Base-by-base conservation (phyloP, 2,797 vertebrate genomes). In the Cyprinodon diabolis region DNA sequence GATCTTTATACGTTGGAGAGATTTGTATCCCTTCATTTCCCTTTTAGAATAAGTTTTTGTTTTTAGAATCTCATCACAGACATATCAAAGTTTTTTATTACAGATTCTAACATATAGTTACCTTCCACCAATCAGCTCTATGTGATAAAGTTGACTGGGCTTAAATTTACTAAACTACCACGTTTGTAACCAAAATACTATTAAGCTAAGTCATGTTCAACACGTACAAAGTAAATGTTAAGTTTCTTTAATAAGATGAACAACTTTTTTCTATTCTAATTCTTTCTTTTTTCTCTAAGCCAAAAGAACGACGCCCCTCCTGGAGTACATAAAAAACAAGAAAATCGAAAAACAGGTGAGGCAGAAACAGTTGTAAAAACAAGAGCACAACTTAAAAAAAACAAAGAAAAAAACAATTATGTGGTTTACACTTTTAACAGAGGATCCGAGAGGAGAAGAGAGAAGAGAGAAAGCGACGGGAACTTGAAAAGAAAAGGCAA, bases 271-370 rank as follows among this genome's bases (percentile, higher is more conserved):
- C 14, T 12, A 30, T 52, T 68, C 9, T 62, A 30, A 15, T 6
- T 66, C 17, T 65, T 13, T 5, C 1, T 12, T n/a, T 62, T 74
- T 67, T 23, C 15, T 84, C 91, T 71, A 63, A 99, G 98, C 97
- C 84, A 97, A 97, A 96, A 95, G 96, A 92, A 98, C 97, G 71
- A 99, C 98, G 45, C 98, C 98, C 3, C 96, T 99, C 86, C 93
- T 99, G 93, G 98, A 99, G 89, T 99, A 99, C 91, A 99, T 99
- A 90, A 99, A 97, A 95, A 99, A 97, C 82, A 98, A 98, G 93
- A 99, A 98, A 93, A 95, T 99, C 85, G 98, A 99, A 91, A 99
- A 99, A 93, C 98, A 99, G 96, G 98, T 90, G 56, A 80, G 66
- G 62, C 37, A 66, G 2, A 14, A 93, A 4, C 45, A 21, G 19